Base-by-base conservation (phyloP, 2,113 vertebrate species). In the Galeopterus variegatus region DNA sequence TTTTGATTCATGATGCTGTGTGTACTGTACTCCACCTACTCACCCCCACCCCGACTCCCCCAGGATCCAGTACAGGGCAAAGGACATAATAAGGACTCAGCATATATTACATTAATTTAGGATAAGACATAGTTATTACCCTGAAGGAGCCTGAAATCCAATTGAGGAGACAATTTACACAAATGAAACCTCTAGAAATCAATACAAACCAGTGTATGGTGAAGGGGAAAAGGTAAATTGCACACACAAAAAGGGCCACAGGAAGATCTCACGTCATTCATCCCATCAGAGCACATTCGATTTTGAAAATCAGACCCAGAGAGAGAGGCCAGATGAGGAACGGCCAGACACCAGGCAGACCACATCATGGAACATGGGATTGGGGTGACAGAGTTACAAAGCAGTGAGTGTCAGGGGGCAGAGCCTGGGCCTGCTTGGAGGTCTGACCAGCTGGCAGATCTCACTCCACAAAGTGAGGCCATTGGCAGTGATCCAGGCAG, bases 181-280 rank as follows among this genome's bases (percentile, higher is more conserved):
- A 11, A 48, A 86, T 18, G 93, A 93, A 95, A 76, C 48, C n/a
- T 94, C 72, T 90, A 73, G 52, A 96, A 77, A 88, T 64, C 72
- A 75, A 13, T 58, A 70, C 19, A 65, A 41, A 67, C n/a, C 41
- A 31, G 36, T 11, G 36, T 41, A 56, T 17, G 8, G 24, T 6
- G 82, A 36, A 54, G 31, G 31, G 9, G 41, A 4, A 6, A 1
- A 4, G 31, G 2, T n/a, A 18, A 58, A 6, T 45, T 3, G 33
- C 5, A 14, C 26, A 52, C 6, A 52, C 5, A 3, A 65, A 52
- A 69, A 72, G 45, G 41, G 31, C 31, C 24, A 3, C 14, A 36
- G 84, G 31, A 12, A 69, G 90, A 36, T 10, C 8, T 11, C 8
- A 0, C 6, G 77, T 19, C 72, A n/a, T 8, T 80, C 67, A 11